A percentile compares a stretch with the other conserved stretches of the same genome.
phyloP scores from a whole-genome alignment of 1,140 invertebrate species.

The Calliopsis andreniformis region DNA sequence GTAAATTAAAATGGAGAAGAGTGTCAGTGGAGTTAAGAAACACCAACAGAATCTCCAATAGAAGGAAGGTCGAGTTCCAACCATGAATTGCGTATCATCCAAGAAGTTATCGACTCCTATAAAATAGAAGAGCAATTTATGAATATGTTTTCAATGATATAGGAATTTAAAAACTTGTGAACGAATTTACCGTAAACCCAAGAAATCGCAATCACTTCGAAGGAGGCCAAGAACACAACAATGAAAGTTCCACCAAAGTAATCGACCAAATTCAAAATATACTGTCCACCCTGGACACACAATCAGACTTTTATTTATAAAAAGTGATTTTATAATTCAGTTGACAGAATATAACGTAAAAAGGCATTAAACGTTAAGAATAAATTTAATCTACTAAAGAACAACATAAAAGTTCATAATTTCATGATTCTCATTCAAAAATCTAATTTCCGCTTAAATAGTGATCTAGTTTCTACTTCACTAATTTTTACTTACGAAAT shows the following conservation, averaged over 20 bases:
- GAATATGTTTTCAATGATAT: constrained; percentile 81
- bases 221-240: constrained; percentile 87
- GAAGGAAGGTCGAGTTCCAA: constrained; percentile 84
- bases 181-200: constrained; percentile 87
- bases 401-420: no score
- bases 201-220: constrained; percentile 86
- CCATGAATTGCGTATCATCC: constrained; percentile 87
- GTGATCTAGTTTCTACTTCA: no score
- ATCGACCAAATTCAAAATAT: constrained; percentile 91
- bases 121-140: constrained; percentile 74
- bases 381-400: no score
- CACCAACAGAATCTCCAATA: constrained; percentile 93
- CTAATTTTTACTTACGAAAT: no score
- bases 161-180: constrained; percentile 78
- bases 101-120: constrained; percentile 84
- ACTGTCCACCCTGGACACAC: constrained; percentile 89
- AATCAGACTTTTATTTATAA: constrained; percentile 14
- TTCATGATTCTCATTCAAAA: no score
- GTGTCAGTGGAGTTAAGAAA: constrained; percentile 86
- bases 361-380: no score
- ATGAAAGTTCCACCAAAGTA: constrained; percentile 91
- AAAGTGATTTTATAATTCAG: no score
- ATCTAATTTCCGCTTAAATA: no score
- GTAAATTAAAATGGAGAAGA: constrained; percentile 86
- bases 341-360: no score